Base-by-base conservation (phyloP, 2,113 vertebrate species). In the Psilopogon haemacephalus region DNA sequence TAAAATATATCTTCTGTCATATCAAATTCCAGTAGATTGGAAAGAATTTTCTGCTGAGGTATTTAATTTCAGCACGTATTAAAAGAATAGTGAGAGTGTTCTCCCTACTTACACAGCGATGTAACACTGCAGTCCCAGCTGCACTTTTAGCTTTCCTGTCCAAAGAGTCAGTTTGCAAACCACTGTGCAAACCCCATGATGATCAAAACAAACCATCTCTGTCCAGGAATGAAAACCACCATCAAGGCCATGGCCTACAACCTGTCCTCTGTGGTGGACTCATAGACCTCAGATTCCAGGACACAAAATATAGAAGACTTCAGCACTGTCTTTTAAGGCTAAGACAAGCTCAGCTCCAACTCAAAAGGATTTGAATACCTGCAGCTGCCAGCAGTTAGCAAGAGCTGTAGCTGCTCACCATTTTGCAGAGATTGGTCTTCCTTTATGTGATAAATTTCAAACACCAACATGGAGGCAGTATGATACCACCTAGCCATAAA, bases 1-100 rank as follows among this genome's bases (percentile, higher is more conserved):
- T 91, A 96, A 97, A 97, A 95, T 94, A 95, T 86, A 95, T 70
- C 63, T 86, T 96, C 88, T 91, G 23, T 88, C 46, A 4, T 92
- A 95, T 73, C 75, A 94, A 94, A 92, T 84, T 83, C 77, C 84
- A 83, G 33, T 64, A 87, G 50, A 84, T 9, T 64, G 69, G 89
- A 73, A 96, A 84, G 59, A 79, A 91, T 37, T 79, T 50, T 73
- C 90, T 80, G 55, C 24, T 54, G 95, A 84, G 62, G 93, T 79
- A 77, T 67, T 93, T 84, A 44, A 86, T 52, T 75, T 85, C 90
- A 94, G 67, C 73, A 68, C 0, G 11, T 35, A 63, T 37, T n/a
- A 92, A 77, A 87, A 88, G 83, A 93, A 78, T 4, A 32, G 42
- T 0, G 0, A 70, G 44, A 60, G 58, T 38, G 30, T 27, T 13